phyloP scores from a whole-genome alignment of 2,888 invertebrate genomes.

The Folsomia candida region DNA sequence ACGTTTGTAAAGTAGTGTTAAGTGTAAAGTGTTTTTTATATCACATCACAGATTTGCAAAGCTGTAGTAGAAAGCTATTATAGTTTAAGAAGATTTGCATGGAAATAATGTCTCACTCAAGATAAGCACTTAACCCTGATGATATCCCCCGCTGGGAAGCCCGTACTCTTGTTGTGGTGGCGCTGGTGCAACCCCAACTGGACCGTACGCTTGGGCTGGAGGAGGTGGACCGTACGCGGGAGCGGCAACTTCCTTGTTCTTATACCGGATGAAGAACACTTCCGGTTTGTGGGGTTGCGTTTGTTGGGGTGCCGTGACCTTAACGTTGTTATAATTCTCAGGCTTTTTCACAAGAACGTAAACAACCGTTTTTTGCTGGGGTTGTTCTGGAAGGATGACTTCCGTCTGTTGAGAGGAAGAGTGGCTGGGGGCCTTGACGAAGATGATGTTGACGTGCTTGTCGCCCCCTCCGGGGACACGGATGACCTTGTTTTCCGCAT shows the following conservation, averaged over 20 bases:
- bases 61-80: too few species aligned
- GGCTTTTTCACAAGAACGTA: constrained; percentile 28
- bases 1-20: too few species aligned
- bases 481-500: constrained; percentile 20
- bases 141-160: constrained; percentile 16
- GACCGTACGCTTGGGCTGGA: background rate
- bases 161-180: constrained; percentile 17
- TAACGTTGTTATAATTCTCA: constrained; percentile 18
- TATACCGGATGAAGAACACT: constrained; percentile 39
- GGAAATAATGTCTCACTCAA: too few species aligned
- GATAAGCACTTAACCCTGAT: too few species aligned
- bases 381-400: constrained; percentile 29
- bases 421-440: too few species aligned
- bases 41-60: too few species aligned
- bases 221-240: constrained; percentile 25
- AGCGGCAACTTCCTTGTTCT: constrained; percentile 13
- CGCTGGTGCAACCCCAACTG: background rate
- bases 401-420: constrained; percentile 26
- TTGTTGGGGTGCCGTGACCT: constrained; percentile 18
- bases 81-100: too few species aligned
- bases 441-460: constrained; percentile 32
- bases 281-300: constrained; percentile 23
- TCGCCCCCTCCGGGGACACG: constrained; percentile 35
- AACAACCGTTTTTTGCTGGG: constrained; percentile 29
- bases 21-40: too few species aligned